Evolutionary conservation across 2,797 vertebrate genomes (phyloP), one percentile per base, ranked within the genome.

Genomic region (Hylomyscus alleni): DNA sequence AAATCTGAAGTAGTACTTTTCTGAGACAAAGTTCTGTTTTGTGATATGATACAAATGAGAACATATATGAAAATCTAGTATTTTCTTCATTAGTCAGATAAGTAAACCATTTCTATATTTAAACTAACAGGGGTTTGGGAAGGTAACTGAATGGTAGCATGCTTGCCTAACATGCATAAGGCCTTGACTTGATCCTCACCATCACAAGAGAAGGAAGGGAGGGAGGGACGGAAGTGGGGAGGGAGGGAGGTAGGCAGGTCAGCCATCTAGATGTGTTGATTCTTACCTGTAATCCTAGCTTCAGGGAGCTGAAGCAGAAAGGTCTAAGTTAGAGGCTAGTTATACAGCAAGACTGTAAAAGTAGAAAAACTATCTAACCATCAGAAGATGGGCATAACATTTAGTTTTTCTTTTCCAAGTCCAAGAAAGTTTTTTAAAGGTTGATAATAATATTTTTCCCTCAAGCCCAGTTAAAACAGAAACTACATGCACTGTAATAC

Each of bases 331-430:
- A 60, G 58, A 89, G 22, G 31, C 31, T 20, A 65, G 13, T 26
- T 62, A 78, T 14, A 62, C 17, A 62, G 2, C 19, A n/a, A 77
- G 73, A 77, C 56, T 77, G 31, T 19, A 26, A 89, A 76, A 89
- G 50, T 34, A 76, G 17, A 52, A 84, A 96, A 80, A 52, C 20
- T 96, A 12, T 94, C 11, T 56, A 80, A 65, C 15, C 10, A 81
- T 94, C 37, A 54, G 50, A 90, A 93, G n/a, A 81, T 94, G 12
- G 37, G 15, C 20, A 40, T 31, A 75, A 5, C 80, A 80, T 56
- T 5, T 95, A 94, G 75, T 62, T 77, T 87, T 58, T 14, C 44
- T 95, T 96, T 93, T 95, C 75, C n/a, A 94, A 84, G 83, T 95
- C 50, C 82, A 95, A 78, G 85, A 34, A 95, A 88, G 22, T 92